These are phyloP conservation scores for Chloroceryle inda DNA, from an alignment of 2,797 vertebrate species.

Conservation along the genomic window DNA sequence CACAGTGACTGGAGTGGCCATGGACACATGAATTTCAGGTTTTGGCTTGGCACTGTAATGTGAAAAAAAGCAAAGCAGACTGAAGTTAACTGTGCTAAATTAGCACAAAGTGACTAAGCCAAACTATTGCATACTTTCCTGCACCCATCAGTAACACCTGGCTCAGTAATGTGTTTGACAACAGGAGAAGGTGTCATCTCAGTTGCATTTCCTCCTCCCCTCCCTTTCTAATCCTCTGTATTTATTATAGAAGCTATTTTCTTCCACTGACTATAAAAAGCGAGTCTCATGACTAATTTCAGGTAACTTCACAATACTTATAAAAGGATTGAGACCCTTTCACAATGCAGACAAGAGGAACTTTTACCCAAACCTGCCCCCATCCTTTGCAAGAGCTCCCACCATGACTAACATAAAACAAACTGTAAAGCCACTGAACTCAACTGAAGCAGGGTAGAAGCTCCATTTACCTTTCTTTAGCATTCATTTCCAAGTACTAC, in stretches of 20 bases:
- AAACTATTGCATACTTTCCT: neutral
- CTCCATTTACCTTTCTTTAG: neutral
- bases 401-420: neutral
- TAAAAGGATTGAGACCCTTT: neutral
- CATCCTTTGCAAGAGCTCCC: neutral
- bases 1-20: constrained; percentile 89
- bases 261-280: neutral
- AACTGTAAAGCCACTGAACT: neutral
- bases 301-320: neutral
- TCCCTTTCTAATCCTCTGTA: neutral
- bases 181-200: neutral
- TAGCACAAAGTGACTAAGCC: neutral
- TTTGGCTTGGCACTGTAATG: constrained; percentile 92
- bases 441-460: neutral
- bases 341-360: neutral
- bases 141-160: neutral
- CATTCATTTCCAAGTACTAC: neutral
- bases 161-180: neutral
- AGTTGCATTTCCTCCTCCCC: neutral
- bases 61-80: neutral
- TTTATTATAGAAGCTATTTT: neutral
- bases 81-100: neutral
- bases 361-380: neutral
- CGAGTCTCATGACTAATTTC: neutral
- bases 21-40: constrained; percentile 91